A percentile compares a stretch with the other conserved stretches of the same genome.
Conservation (phyloP, 2,888 invertebrate species). For the Agriopis marginaria region DNA sequence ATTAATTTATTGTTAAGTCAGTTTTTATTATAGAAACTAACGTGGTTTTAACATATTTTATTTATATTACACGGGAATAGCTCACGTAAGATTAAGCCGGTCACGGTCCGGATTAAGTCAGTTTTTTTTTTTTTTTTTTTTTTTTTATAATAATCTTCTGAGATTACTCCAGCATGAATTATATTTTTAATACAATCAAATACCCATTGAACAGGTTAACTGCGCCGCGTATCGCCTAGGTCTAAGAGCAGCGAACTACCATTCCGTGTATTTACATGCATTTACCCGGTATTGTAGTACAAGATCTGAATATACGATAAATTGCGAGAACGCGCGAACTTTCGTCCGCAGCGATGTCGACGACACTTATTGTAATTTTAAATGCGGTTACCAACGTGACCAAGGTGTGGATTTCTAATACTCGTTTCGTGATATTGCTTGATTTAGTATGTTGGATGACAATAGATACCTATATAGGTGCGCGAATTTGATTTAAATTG, state of each 20-base stretch:
- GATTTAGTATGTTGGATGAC: constrained; percentile 7
- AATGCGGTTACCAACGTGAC: constrained; percentile 65
- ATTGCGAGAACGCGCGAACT: constrained; percentile 71
- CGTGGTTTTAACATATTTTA: too few species aligned
- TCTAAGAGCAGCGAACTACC: constrained; percentile 28
- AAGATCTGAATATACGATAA: constrained; percentile 73
- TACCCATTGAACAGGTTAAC: background rate
- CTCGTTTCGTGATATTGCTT: constrained; percentile 23
- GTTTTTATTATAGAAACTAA: too few species aligned
- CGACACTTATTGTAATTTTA: constrained; percentile 82
- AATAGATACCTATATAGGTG: background rate
- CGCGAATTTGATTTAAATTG: background rate
- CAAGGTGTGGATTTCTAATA: constrained; percentile 55
- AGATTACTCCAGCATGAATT: too few species aligned
- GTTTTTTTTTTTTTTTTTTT: too few species aligned
- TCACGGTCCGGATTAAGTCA: too few species aligned
- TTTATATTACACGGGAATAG: too few species aligned
- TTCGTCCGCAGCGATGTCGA: constrained; percentile 67
- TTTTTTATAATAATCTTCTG: too few species aligned
- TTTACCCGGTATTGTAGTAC: constrained; percentile 46
- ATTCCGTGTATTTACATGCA: constrained; percentile 38
- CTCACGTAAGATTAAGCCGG: too few species aligned
- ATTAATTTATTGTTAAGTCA: too few species aligned
- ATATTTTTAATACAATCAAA: too few species aligned
- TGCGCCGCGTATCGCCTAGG: constrained; percentile 18